Evolutionary conservation across 2,888 invertebrate genomes (phyloP).

Genomic region (Pteria penguin): DNA sequence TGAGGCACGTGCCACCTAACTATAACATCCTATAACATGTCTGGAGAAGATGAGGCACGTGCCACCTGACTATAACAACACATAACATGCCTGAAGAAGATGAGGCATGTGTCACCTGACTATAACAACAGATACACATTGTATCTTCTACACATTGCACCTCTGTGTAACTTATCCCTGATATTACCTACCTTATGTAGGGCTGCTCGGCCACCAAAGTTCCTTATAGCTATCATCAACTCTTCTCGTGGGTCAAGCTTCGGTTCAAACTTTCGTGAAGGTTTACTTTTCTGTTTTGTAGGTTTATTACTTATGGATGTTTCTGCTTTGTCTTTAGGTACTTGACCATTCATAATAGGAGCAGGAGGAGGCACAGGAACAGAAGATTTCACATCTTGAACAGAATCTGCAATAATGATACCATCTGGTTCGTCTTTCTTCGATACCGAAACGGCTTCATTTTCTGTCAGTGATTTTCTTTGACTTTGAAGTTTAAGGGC

Average conservation of each 20-base stretch:
- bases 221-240: slow-evolving; percentile 86
- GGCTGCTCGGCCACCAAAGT: slow-evolving; percentile 83
- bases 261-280: slow-evolving; percentile 28
- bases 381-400: background rate
- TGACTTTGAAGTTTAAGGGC: slow-evolving; percentile 52
- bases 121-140: no score
- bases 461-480: background rate
- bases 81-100: no score
- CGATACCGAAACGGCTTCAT: background rate
- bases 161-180: no score
- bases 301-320: slow-evolving; percentile 41
- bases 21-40: no score
- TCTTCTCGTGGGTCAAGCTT: slow-evolving; percentile 84
- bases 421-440: background rate
- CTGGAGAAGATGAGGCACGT: no score
- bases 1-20: no score
- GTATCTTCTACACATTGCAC: no score
- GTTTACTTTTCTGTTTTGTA: slow-evolving; percentile 52
- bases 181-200: slow-evolving; percentile 73
- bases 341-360: slow-evolving; percentile 41
- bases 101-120: no score
- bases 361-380: slow-evolving; percentile 32
- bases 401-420: background rate
- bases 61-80: no score
- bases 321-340: background rate